These are phyloP conservation scores for Percina caprodes DNA, from an alignment of 2,113 vertebrate genomes.

Conservation along the genomic window DNA sequence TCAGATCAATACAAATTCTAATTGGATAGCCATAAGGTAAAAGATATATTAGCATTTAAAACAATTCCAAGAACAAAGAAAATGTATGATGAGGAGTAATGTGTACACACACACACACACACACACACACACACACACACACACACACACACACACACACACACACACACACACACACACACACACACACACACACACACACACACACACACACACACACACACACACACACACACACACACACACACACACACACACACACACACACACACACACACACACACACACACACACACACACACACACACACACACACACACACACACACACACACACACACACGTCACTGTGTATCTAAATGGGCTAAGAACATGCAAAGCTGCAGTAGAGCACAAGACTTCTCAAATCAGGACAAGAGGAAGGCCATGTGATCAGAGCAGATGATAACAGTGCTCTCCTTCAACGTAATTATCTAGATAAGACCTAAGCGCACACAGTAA, in stretches of 20 bases:
- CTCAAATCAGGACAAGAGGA: conserved; percentile 62
- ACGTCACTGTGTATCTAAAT: conserved; percentile 19
- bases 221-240: too few species aligned
- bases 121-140: too few species aligned
- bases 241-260: too few species aligned
- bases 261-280: too few species aligned
- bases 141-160: too few species aligned
- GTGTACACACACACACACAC: too few species aligned
- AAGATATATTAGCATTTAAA: conserved; percentile 12
- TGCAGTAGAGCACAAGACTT: conserved; percentile 56
- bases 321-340: too few species aligned
- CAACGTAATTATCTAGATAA: conserved; percentile 64
- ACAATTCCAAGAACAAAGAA: background rate
- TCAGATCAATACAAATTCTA: conserved; percentile 3
- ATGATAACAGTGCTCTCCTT: conserved; percentile 63
- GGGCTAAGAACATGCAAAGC: conserved; percentile 41
- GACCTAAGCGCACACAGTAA: conserved; percentile 42
- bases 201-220: too few species aligned
- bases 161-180: too few species aligned
- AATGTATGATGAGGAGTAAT: conserved; percentile 4
- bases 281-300: too few species aligned
- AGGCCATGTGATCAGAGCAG: conserved; percentile 64
- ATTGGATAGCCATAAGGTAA: background rate
- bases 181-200: too few species aligned
- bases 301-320: too few species aligned